phyloP scores from a whole-genome alignment of 1,140 invertebrate species.

The Saccostrea echinata region DNA sequence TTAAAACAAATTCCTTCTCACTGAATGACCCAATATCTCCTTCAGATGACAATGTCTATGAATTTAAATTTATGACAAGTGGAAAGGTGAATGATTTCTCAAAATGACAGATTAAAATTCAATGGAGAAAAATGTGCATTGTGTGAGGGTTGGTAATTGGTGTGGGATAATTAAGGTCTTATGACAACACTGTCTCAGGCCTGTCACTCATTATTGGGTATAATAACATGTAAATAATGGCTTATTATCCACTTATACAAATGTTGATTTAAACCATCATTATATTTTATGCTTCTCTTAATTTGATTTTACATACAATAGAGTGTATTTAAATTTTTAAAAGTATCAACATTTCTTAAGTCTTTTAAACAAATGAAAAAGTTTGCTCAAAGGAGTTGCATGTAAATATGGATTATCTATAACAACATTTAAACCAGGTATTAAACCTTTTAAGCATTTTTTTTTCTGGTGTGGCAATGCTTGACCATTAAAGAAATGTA shows the following conservation, averaged over 20 bases:
- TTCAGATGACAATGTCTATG: background rate
- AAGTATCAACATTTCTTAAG: background rate
- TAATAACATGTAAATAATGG: background rate
- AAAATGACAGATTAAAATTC: slow-evolving; percentile 18
- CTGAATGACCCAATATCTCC: background rate
- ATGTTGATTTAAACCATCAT: slow-evolving; percentile 30
- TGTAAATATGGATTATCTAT: background rate
- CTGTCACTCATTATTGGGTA: background rate
- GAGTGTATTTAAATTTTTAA: background rate
- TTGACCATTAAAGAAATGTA: background rate
- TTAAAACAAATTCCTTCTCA: background rate
- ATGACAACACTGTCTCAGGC: background rate
- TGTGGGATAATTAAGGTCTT: slow-evolving; percentile 18
- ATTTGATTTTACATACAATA: slow-evolving; percentile 1
- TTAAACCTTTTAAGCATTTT: background rate
- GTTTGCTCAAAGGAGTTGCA: background rate
- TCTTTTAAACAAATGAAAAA: background rate
- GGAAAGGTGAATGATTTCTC: background rate
- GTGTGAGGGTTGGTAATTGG: background rate
- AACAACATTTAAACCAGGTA: background rate
- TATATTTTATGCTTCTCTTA: background rate
- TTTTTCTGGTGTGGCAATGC: background rate
- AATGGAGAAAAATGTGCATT: background rate
- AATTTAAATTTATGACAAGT: background rate
- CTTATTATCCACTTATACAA: background rate